Evolutionary conservation across 2,797 vertebrate genomes (phyloP).

Genomic region (Poeciliopsis gracilis): DNA sequence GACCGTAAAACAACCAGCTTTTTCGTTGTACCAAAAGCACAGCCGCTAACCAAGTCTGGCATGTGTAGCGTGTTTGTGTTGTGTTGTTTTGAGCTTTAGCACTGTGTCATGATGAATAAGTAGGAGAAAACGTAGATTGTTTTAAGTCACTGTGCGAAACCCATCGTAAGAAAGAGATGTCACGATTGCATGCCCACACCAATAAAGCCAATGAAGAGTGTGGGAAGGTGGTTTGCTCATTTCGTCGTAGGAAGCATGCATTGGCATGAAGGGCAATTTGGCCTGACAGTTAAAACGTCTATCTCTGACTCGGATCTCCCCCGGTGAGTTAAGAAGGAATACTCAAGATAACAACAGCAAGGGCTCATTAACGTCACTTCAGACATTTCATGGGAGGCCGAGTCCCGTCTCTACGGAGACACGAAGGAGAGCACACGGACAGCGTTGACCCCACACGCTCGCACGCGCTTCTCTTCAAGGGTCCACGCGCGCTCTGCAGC

Average conservation of each 20-base stretch:
- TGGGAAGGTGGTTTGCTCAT: conserved; percentile 37
- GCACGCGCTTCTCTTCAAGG: conserved; percentile 25
- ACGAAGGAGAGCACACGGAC: conserved; percentile 22
- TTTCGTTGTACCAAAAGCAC: background rate
- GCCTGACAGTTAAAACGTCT: conserved; percentile 58
- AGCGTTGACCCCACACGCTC: conserved; percentile 32
- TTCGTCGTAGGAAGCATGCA: conserved; percentile 41
- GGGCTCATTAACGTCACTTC: conserved; percentile 70
- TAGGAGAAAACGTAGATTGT: conserved; percentile 14
- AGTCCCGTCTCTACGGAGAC: conserved; percentile 42
- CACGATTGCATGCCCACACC: background rate
- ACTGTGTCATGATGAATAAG: conserved; percentile 7
- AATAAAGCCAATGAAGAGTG: conserved; percentile 28
- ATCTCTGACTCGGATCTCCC: conserved; percentile 66
- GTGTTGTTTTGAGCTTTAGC: background rate
- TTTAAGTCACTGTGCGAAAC: conserved; percentile 3
- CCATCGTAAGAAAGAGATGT: background rate
- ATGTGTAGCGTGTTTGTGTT: background rate
- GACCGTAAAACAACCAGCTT: background rate
- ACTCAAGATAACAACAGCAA: conserved; percentile 69
- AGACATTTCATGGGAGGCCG: conserved; percentile 53
- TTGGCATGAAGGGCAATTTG: conserved; percentile 62
- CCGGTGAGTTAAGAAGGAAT: conserved; percentile 64
- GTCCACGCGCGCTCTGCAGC: conserved; percentile 36
- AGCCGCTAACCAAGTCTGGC: background rate